A percentile compares a stretch with the other conserved stretches of the same genome.
These are phyloP conservation scores for Petrolisthes cinctipes DNA, from an alignment of 2,888 invertebrate genomes.

Conservation along the genomic window DNA sequence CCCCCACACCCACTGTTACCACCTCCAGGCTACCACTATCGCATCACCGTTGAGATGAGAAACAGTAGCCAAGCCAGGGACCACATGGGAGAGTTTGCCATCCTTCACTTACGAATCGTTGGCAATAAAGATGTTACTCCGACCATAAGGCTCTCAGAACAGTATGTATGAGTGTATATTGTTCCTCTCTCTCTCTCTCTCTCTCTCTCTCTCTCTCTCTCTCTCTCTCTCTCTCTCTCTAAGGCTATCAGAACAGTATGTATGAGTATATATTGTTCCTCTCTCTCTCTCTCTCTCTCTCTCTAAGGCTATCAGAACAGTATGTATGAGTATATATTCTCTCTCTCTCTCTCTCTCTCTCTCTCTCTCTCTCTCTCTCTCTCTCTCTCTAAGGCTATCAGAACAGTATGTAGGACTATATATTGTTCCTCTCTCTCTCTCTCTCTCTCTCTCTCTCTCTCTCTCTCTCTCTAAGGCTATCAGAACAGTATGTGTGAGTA, in stretches of 20 bases:
- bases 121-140: constrained; percentile 51
- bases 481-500: background rate
- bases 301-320: constrained; percentile 54
- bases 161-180: constrained; percentile 36
- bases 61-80: constrained; percentile 43
- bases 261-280: too few species aligned
- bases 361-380: background rate
- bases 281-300: too few species aligned
- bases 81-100: constrained; percentile 62
- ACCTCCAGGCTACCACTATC: constrained; percentile 60
- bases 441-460: too few species aligned
- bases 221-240: background rate
- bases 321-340: constrained; percentile 22
- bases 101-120: constrained; percentile 44
- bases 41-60: constrained; percentile 51
- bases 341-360: background rate
- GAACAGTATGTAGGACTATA: too few species aligned
- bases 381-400: background rate
- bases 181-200: background rate
- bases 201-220: background rate
- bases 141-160: constrained; percentile 49
- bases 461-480: constrained; percentile 54
- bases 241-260: too few species aligned
- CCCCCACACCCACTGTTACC: background rate
- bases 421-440: too few species aligned